phyloP scores from a whole-genome alignment of 2,113 vertebrate species.

The Athene cunicularia region DNA sequence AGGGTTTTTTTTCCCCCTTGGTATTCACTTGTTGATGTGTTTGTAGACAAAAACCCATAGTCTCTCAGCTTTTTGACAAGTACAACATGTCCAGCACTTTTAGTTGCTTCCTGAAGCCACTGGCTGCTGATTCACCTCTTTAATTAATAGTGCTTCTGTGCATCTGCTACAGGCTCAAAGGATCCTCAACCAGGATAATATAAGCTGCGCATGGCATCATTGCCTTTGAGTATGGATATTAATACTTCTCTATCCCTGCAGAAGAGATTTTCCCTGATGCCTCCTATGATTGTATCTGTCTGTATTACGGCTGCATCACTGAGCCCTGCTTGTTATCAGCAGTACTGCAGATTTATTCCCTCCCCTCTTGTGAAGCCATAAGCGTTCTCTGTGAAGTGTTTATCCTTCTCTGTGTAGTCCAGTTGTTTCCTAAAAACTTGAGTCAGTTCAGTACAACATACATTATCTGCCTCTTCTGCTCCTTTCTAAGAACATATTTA shows the following conservation, averaged over 20 bases:
- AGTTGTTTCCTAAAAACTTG: background rate
- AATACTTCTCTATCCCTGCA: background rate
- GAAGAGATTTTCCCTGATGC: background rate
- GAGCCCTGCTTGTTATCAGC: background rate
- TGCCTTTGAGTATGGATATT: background rate
- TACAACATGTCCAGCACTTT: background rate
- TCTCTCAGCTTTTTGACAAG: background rate
- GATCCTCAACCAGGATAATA: fast-evolving
- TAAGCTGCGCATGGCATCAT: background rate
- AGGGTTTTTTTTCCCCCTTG: background rate
- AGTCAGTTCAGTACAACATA: background rate
- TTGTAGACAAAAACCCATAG: background rate
- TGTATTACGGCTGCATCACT: fast-evolving
- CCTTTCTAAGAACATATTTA: background rate
- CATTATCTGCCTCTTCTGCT: background rate
- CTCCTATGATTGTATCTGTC: fast-evolving
- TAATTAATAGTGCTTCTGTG: background rate
- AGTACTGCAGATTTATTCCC: background rate
- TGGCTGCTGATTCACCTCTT: background rate
- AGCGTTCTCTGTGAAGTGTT: background rate
- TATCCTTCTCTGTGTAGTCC: background rate
- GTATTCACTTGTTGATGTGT: background rate
- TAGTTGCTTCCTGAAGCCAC: background rate
- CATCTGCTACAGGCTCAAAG: background rate
- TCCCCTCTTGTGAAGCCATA: background rate